phyloP scores from a whole-genome alignment of 2,113 vertebrate genomes.

The rat (Rattus norvegicus) region GRCr8 NC_086037.1:47370501-47371000 shows the following conservation, averaged over 20 bases:
- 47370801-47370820: background rate
- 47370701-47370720: background rate
- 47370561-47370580: background rate
- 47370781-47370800: background rate
- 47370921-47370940: background rate
- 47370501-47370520: background rate
- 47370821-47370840: background rate
- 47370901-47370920: background rate
- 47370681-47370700: background rate
- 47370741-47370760: background rate
- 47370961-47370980: no score
- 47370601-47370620: background rate
- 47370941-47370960: background rate
- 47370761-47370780: background rate
- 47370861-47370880: background rate
- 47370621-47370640: background rate
- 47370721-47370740: background rate
- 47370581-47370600: background rate
- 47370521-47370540: background rate
- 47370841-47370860: background rate
- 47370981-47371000: background rate
- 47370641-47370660: no score
- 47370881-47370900: background rate
- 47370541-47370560: background rate
- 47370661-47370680: background rate